Percentiles rank a stretch among this genome's conserved stretches.
Conservation (phyloP, 1,140 invertebrate genomes). For the Papilio machaon region DNA sequence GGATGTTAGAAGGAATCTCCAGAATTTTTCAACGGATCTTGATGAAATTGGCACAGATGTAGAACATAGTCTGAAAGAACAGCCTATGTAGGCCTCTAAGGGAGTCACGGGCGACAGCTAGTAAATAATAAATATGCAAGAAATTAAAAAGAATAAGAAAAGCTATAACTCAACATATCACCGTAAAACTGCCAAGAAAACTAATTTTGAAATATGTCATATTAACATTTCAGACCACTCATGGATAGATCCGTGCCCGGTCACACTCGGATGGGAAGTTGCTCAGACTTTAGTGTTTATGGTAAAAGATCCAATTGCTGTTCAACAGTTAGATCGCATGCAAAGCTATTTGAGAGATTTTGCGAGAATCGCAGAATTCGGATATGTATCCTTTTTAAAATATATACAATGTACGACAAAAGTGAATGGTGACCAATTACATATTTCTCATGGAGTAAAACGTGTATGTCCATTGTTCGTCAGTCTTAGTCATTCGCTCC, state of each 20-base stretch:
- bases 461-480: slow-evolving; percentile 27
- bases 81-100: too few relatives aligned
- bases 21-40: too few relatives aligned
- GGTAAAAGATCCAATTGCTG: slow-evolving; percentile 50
- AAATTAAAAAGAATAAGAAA: not conserved
- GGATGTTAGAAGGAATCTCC: too few relatives aligned
- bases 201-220: slow-evolving; percentile 14
- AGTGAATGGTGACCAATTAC: slow-evolving; percentile 23
- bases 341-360: slow-evolving; percentile 55
- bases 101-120: too few relatives aligned
- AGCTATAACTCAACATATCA: not conserved
- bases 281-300: slow-evolving; percentile 57
- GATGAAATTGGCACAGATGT: too few relatives aligned
- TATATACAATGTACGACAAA: slow-evolving; percentile 1
- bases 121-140: too few relatives aligned
- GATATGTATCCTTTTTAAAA: slow-evolving; percentile 71
- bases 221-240: slow-evolving; percentile 48
- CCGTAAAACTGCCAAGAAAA: not conserved
- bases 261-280: slow-evolving; percentile 54
- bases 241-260: slow-evolving; percentile 55
- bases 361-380: slow-evolving; percentile 46
- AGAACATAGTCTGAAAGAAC: too few relatives aligned
- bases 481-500: slow-evolving; percentile 31
- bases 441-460: slow-evolving; percentile 25
- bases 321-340: slow-evolving; percentile 52